Evolutionary conservation across 23 tunicate genomes (phyloP).

Genomic region (Ascidia mentula): DNA sequence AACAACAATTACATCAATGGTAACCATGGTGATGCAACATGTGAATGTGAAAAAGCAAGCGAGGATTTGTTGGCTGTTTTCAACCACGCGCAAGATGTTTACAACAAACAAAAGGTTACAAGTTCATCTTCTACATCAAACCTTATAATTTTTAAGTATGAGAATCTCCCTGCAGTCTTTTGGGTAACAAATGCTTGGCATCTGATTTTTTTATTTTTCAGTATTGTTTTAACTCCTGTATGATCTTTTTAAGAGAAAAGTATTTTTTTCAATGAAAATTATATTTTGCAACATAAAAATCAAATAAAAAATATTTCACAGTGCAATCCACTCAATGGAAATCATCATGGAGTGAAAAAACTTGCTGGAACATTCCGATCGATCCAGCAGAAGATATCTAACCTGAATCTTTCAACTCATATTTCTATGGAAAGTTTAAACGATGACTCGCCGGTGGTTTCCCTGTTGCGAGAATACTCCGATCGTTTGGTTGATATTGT

Average conservation of each 20-base stretch:
- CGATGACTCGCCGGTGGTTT: conserved; percentile 38
- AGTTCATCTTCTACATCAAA: too few relatives aligned
- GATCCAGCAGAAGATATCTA: conserved; percentile 11
- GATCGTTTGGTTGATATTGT: conserved; percentile 43
- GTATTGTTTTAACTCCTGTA: too few relatives aligned
- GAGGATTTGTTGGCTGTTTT: conserved; percentile 36
- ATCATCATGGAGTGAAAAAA: conserved; percentile 7
- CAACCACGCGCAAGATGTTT: conserved; percentile 38
- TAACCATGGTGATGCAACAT: neutral
- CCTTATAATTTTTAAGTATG: too few relatives aligned
- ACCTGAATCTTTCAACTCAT: conserved; percentile 2
- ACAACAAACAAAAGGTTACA: conserved; percentile 58
- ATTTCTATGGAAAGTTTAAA: conserved; percentile 21
- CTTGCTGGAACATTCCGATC: conserved; percentile 22
- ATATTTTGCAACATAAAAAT: too few relatives aligned
- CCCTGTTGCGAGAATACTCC: conserved; percentile 61
- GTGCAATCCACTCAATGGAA: too few relatives aligned
- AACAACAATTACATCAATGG: neutral
- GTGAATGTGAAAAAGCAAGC: conserved; percentile 44
- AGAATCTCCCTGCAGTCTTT: too few relatives aligned
- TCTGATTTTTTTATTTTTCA: too few relatives aligned
- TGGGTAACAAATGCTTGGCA: too few relatives aligned
- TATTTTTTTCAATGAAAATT: too few relatives aligned
- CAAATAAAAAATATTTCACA: too few relatives aligned
- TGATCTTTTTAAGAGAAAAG: too few relatives aligned